These are phyloP conservation scores for Cosmia pyralina DNA, from an alignment of 2,888 invertebrate species.

Conservation along the genomic window DNA sequence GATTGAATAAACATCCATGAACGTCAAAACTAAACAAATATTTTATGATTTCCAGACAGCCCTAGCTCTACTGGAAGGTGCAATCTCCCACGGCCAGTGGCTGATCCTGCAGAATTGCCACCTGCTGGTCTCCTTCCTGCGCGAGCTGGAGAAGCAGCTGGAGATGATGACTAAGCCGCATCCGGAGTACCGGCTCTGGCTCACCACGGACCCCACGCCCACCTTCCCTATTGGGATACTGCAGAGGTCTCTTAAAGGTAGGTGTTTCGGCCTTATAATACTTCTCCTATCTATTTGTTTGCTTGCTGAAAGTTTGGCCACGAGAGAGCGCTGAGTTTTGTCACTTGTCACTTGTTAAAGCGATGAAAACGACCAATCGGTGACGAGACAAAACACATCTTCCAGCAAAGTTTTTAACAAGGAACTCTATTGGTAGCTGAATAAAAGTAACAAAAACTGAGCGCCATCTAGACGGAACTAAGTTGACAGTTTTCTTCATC, in stretches of 20 bases:
- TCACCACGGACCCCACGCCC: slow-evolving; percentile 97
- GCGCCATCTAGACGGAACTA: background rate
- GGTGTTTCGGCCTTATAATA: background rate
- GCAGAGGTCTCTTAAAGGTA: slow-evolving; percentile 95
- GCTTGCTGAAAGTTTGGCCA: background rate
- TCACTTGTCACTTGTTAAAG: background rate
- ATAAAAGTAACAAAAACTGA: background rate
- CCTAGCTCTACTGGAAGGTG: slow-evolving; percentile 91
- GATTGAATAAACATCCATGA: background rate
- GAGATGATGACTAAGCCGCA: slow-evolving; percentile 95
- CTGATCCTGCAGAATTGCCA: slow-evolving; percentile 98
- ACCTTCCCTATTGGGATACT: slow-evolving; percentile 97
- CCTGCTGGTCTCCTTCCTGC: slow-evolving; percentile 94
- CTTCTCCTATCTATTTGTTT: no score
- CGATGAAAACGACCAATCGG: background rate
- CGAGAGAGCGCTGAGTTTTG: background rate
- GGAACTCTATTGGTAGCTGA: background rate
- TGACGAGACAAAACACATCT: background rate
- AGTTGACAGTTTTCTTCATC: background rate
- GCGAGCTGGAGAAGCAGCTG: slow-evolving; percentile 95
- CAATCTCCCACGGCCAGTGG: slow-evolving; percentile 95
- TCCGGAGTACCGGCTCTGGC: slow-evolving; percentile 97
- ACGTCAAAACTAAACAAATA: background rate
- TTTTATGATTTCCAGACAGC: slow-evolving; percentile 91
- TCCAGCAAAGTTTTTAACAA: background rate